Base-by-base conservation (phyloP, 2,797 vertebrate genomes). In the Lindbergichthys nudifrons region DNA sequence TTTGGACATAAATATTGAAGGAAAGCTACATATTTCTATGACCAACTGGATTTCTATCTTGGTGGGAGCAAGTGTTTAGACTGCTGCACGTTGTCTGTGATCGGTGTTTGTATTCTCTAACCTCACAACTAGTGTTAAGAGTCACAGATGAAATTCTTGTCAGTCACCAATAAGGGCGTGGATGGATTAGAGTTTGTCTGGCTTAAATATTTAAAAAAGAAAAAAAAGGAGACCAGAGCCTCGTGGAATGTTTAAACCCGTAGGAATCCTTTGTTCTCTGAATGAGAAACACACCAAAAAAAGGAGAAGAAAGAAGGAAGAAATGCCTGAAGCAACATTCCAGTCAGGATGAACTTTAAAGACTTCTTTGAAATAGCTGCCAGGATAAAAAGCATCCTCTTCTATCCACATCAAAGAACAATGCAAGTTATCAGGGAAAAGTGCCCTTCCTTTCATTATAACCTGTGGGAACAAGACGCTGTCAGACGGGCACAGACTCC, bases 1-100 rank as follows among this genome's bases (percentile, higher is more conserved):
- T 80, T 83, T 82, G 85, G 77, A 82, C 62, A 84, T 85, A 88
- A 88, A 90, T 87, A 88, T 85, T 89, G 77, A 86, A 73, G 84
- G 50, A 47, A 87, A 81, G 88, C 86, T 70, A 89, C 79, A 91
- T 87, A 82, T 67, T 88, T 89, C 67, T 84, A 75, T 80, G 77
- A 82, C 63, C 77, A 70, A 77, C 50, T 85, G 78, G 54, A 61
- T 77, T 73, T 85, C 70, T 77, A 36, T 75, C 51, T 73, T 21
- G 51, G 67, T 76, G 73, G 65, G 68, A 82, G 74, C 52, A 2
- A 36, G 23, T 81, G 81, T 89, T 93, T 87, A 86, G 87, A 81
- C 84, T 87, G 81, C 52, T 67, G 68, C 73, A 80, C 6, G 0
- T 59, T 76, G 69, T 63, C 80, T 85, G 76, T 63, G 80, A 74